These are phyloP conservation scores for Blomia tropicalis DNA, from an alignment of 2,888 invertebrate genomes.

Conservation along the genomic window DNA sequence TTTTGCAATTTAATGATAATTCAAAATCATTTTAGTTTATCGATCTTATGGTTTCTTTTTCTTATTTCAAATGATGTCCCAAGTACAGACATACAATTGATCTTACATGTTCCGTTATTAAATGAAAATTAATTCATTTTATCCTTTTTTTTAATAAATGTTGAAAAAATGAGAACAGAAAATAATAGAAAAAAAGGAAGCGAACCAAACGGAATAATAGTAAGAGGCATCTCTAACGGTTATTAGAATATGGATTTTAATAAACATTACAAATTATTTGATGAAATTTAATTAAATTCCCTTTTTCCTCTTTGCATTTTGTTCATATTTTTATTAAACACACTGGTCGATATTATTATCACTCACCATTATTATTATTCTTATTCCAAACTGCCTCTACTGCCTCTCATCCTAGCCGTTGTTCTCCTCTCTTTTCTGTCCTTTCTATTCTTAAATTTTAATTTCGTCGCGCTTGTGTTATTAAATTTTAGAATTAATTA, in stretches of 20 bases:
- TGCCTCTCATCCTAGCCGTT: neutral
- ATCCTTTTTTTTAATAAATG: neutral
- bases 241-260: neutral
- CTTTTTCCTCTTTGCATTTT: neutral
- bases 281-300: slow-evolving; percentile 13
- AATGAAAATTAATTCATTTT: slow-evolving; percentile 9
- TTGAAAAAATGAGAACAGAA: neutral
- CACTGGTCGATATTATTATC: neutral
- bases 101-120: neutral
- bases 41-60: neutral
- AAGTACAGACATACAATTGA: neutral
- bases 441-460: neutral
- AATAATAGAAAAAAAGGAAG: neutral
- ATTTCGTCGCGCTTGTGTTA: slow-evolving; percentile 2
- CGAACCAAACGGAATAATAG: neutral
- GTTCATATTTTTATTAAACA: neutral
- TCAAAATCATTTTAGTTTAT: no score
- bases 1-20: no score
- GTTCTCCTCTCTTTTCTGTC: neutral
- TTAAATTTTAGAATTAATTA: slow-evolving; percentile 14
- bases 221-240: neutral
- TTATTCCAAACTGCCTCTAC: neutral
- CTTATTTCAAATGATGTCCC: neutral
- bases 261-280: slow-evolving; percentile 13
- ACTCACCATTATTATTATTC: neutral